Conservation (phyloP, 2,113 vertebrate genomes). For the Archilochus colubris region DNA sequence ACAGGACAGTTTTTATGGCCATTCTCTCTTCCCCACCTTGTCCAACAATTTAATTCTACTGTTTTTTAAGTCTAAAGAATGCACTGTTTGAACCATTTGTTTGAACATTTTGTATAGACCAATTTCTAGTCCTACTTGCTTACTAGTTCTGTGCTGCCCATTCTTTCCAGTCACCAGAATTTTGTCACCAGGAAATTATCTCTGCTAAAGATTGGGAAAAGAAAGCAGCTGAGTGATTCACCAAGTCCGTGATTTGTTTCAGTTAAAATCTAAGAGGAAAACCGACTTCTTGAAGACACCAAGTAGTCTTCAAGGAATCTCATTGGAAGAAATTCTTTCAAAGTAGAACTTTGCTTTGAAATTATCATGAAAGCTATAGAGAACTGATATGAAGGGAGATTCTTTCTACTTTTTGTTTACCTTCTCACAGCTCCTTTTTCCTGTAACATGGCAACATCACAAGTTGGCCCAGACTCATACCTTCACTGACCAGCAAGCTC, state of each 20-base stretch:
- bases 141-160: neutral
- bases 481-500: neutral
- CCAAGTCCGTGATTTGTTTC: neutral
- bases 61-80: neutral
- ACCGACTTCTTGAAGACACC: neutral
- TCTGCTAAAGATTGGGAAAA: neutral
- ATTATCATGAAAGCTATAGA: neutral
- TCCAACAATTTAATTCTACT: neutral
- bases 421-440: neutral
- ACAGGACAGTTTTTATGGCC: neutral
- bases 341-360: neutral
- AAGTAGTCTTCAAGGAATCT: neutral
- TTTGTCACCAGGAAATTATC: neutral
- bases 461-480: neutral
- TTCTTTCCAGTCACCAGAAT: neutral
- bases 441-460: neutral
- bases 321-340: neutral
- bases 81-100: neutral
- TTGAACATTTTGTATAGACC: neutral
- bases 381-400: neutral
- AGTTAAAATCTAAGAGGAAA: neutral
- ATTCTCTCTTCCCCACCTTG: neutral
- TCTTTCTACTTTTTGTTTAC: neutral
- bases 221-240: neutral
- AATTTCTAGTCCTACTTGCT: neutral